These are phyloP conservation scores for Volucella bombylans DNA, from an alignment of 2,888 invertebrate species.

Conservation along the genomic window DNA sequence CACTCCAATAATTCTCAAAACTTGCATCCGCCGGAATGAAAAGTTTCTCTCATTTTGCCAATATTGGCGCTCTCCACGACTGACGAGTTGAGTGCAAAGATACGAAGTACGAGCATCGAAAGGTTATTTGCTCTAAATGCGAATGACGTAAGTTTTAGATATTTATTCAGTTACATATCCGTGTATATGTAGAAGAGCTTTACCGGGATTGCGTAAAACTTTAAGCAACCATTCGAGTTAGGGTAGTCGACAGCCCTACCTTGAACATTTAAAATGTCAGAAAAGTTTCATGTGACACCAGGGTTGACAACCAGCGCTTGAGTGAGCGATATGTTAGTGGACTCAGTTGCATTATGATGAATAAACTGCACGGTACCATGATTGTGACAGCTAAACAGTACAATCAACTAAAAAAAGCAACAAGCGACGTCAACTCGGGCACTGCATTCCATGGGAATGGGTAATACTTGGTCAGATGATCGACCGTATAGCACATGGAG, in stretches of 20 bases:
- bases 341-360: too few species aligned
- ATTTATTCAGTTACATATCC: conserved; percentile 41
- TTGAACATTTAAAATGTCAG: not conserved
- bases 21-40: not conserved
- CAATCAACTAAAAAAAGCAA: too few species aligned
- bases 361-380: not conserved
- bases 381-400: conserved; percentile 23
- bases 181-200: conserved; percentile 14
- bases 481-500: not conserved
- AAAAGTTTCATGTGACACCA: not conserved
- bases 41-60: not conserved
- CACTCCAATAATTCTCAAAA: not conserved
- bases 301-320: too few species aligned
- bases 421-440: not conserved
- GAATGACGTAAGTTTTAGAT: not conserved
- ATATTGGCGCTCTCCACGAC: not conserved
- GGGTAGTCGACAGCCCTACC: conserved; percentile 33
- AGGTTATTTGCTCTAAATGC: not conserved
- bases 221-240: not conserved
- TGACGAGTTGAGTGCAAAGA: conserved; percentile 11
- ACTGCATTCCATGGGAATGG: not conserved
- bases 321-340: too few species aligned
- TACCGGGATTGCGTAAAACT: conserved; percentile 47
- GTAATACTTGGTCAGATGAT: not conserved
- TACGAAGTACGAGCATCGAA: conserved; percentile 5